Evolutionary conservation across 1,140 invertebrate genomes (phyloP).

Genomic region (Drosophila virilis): DNA sequence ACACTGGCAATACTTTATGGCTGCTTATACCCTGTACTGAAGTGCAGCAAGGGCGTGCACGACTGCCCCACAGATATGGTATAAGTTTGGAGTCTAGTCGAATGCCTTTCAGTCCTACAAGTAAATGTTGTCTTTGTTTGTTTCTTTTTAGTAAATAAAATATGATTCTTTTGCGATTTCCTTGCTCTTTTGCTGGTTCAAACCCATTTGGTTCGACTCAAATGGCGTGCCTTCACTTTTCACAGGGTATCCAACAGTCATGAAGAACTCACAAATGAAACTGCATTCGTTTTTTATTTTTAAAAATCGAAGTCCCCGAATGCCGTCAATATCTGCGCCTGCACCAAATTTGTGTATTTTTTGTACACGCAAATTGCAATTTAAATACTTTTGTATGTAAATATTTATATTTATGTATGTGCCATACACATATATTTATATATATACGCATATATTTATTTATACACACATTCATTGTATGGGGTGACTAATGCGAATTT

Average conservation of each 20-base stretch:
- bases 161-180: too few relatives aligned
- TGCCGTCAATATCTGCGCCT: conserved; percentile 23
- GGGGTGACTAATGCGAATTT: conserved; percentile 55
- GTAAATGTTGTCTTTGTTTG: too few relatives aligned
- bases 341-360: conserved; percentile 32
- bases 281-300: conserved; percentile 49
- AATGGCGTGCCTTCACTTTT: too few relatives aligned
- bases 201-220: too few relatives aligned
- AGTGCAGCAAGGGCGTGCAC: neutral
- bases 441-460: conserved; percentile 22
- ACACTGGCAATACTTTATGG: neutral
- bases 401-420: conserved; percentile 31
- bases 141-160: too few relatives aligned
- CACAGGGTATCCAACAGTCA: conserved; percentile 9
- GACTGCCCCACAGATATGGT: neutral
- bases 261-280: neutral
- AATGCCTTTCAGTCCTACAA: too few relatives aligned
- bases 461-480: conserved; percentile 32
- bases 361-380: conserved; percentile 59
- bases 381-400: conserved; percentile 63
- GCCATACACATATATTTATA: neutral
- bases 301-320: conserved; percentile 29
- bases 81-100: too few relatives aligned
- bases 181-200: too few relatives aligned
- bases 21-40: conserved; percentile 1